These are phyloP conservation scores for Stenodera caucasica DNA, from an alignment of 2,888 invertebrate species.

Conservation along the genomic window DNA sequence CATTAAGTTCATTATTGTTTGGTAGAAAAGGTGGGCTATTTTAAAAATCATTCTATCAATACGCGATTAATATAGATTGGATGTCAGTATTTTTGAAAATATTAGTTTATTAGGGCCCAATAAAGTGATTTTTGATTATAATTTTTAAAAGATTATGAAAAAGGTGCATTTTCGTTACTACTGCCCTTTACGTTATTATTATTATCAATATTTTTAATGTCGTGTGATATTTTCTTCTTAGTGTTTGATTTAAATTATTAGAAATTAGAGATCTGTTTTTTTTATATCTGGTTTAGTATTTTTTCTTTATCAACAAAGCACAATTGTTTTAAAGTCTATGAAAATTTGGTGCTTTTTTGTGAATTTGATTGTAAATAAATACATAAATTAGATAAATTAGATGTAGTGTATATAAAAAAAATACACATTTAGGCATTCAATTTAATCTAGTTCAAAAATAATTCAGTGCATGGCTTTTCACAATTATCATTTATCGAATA, in stretches of 20 bases:
- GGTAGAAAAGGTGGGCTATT: slow-evolving; percentile 84
- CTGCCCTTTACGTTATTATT: neutral
- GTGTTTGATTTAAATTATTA: neutral
- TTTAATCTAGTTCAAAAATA: neutral
- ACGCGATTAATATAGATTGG: neutral
- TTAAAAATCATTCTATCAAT: slow-evolving; percentile 56
- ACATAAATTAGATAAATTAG: too few relatives aligned
- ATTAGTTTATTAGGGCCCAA: neutral
- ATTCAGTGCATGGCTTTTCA: neutral
- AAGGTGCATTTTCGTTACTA: slow-evolving; percentile 3
- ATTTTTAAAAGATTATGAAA: neutral
- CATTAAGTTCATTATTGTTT: slow-evolving; percentile 77
- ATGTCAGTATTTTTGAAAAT: neutral
- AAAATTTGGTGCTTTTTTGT: neutral
- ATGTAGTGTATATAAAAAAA: neutral
- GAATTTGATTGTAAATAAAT: neutral
- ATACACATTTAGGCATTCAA: neutral
- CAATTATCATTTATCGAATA: neutral
- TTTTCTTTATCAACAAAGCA: neutral
- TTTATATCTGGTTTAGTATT: neutral
- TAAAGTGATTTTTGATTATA: neutral
- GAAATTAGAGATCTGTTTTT: neutral
- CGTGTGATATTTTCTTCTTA: slow-evolving; percentile 1
- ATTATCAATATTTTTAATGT: neutral
- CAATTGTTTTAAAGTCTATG: neutral